phyloP scores from a whole-genome alignment of 2,113 vertebrate genomes.

The Crocuta crocuta region DNA sequence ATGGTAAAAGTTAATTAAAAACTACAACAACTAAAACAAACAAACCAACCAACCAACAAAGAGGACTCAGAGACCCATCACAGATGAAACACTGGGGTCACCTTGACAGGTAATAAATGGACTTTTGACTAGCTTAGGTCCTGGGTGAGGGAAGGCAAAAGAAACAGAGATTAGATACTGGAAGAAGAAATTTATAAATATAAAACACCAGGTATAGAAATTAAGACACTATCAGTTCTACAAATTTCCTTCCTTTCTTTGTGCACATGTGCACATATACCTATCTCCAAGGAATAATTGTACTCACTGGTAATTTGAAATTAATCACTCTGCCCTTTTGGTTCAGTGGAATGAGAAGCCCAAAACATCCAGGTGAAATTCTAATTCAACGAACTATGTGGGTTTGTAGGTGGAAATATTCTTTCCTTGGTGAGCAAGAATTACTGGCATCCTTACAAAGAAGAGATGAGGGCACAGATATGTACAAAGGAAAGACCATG shows the following conservation, averaged over 20 bases:
- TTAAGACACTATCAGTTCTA: not conserved
- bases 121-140: not conserved
- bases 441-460: not conserved
- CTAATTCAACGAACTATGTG: not conserved
- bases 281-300: not conserved
- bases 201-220: constrained; percentile 20
- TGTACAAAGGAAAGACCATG: not conserved
- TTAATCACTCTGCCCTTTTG: not conserved
- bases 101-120: not conserved
- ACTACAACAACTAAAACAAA: not conserved
- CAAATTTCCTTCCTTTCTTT: not conserved
- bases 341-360: not conserved
- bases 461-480: not conserved
- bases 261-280: not conserved
- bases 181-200: not conserved
- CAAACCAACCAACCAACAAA: not conserved
- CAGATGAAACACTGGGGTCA: not conserved
- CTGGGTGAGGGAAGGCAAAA: not conserved
- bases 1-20: constrained; percentile 33
- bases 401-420: not conserved
- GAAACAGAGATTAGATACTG: not conserved
- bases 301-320: not conserved
- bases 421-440: not conserved
- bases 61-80: not conserved
- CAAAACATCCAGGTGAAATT: not conserved